Conservation (phyloP, 2,113 vertebrate genomes). For the Paramormyrops kingsleyae region DNA sequence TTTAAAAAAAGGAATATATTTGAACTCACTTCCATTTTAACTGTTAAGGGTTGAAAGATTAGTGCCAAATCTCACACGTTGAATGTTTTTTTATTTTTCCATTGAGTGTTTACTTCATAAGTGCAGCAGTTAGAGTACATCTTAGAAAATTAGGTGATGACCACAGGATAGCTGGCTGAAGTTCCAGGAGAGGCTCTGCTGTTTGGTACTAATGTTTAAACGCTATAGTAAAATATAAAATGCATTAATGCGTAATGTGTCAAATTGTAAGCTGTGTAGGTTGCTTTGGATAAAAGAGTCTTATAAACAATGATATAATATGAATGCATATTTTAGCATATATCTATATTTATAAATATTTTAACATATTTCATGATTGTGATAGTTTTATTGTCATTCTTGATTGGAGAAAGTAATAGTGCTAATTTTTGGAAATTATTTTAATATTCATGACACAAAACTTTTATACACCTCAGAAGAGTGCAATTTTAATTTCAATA, state of each 20-base stretch:
- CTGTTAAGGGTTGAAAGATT: not conserved
- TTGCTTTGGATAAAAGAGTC: not conserved
- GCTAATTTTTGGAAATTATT: not conserved
- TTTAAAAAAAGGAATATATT: not conserved
- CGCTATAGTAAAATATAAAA: not conserved
- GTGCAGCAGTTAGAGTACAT: not conserved
- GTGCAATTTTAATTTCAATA: not conserved
- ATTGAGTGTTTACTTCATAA: not conserved
- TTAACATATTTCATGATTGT: not conserved
- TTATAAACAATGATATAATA: not conserved
- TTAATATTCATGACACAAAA: not conserved
- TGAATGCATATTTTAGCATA: slow-evolving; percentile 1
- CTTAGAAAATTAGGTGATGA: not conserved
- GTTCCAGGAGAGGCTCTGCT: not conserved
- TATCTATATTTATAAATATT: slow-evolving; percentile 1
- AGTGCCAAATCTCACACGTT: not conserved
- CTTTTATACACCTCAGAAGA: not conserved
- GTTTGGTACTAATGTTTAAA: not conserved
- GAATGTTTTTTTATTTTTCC: not conserved
- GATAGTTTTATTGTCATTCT: not conserved
- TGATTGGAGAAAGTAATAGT: not conserved
- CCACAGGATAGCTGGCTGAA: not conserved
- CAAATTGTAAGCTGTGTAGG: not conserved
- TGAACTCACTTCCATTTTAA: not conserved
- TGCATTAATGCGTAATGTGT: not conserved